Evolutionary conservation across 2,113 vertebrate species (phyloP).

Genomic region (Pelecanus crispus): DNA sequence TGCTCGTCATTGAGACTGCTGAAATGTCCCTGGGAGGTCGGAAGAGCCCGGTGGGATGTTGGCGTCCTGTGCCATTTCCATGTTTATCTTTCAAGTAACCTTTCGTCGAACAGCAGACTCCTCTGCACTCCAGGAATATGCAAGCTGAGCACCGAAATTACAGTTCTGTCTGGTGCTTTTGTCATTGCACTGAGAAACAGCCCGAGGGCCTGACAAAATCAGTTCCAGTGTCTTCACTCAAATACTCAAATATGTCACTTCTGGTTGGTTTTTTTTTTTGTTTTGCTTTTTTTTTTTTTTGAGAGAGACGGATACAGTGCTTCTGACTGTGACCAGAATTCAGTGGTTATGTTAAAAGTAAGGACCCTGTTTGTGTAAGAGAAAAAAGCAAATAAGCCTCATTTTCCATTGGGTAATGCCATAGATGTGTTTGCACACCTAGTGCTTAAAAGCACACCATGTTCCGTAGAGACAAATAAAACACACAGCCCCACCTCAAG

Average conservation of each 20-base stretch:
- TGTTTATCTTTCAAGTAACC: background rate
- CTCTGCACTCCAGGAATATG: background rate
- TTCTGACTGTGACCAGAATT: background rate
- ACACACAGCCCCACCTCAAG: fast-evolving
- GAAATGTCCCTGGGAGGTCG: background rate
- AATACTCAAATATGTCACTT: background rate
- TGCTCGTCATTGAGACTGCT: background rate
- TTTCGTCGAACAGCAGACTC: background rate
- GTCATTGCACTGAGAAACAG: background rate
- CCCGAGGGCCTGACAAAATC: background rate
- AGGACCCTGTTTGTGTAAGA: background rate
- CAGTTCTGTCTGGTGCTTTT: conserved; percentile 7
- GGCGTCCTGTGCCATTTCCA: background rate
- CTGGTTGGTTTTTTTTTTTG: background rate
- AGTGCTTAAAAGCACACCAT: background rate
- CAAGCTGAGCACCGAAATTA: background rate
- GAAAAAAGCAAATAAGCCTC: background rate
- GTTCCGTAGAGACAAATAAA: background rate
- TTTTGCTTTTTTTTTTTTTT: background rate
- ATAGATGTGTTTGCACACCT: background rate
- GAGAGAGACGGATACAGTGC: fast-evolving
- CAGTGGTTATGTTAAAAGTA: background rate
- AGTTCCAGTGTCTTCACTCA: background rate
- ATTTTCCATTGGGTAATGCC: background rate
- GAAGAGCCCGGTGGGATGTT: background rate